Percentiles rank a stretch among this genome's conserved stretches.
Conservation (phyloP, 2,113 vertebrate species). For the Cyprinodon tularosa region DNA sequence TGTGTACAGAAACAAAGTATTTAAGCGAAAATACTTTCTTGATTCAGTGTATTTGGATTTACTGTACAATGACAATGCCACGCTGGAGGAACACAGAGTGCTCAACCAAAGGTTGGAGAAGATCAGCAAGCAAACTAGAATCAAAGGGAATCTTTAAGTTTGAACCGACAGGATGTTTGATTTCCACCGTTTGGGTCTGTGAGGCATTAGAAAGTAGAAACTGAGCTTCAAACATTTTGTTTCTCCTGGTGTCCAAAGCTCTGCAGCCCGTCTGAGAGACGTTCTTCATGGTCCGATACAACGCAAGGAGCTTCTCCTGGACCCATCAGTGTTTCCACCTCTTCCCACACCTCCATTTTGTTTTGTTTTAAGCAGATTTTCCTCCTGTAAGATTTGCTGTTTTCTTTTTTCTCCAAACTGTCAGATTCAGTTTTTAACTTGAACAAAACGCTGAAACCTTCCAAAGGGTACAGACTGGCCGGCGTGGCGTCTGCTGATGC, state of each 20-base stretch:
- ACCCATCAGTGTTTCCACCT: background rate
- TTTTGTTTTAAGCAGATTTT: conserved; percentile 23
- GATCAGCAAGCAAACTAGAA: background rate
- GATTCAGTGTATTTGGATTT: background rate
- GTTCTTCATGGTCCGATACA: conserved; percentile 51
- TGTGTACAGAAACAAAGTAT: too few relatives aligned
- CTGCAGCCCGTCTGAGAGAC: conserved; percentile 58
- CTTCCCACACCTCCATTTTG: background rate
- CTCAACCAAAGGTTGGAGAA: background rate
- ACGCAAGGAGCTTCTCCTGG: conserved; percentile 53
- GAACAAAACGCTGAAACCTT: conserved; percentile 67
- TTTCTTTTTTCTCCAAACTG: conserved; percentile 21
- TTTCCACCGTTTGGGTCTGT: conserved; percentile 8
- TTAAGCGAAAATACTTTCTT: too few relatives aligned
- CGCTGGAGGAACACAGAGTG: conserved; percentile 16
- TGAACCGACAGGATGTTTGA: conserved; percentile 8
- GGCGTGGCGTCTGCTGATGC: conserved; percentile 14
- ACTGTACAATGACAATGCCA: conserved; percentile 39
- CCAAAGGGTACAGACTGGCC: conserved; percentile 48
- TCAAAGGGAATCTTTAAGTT: conserved; percentile 7
- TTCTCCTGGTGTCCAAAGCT: too few relatives aligned
- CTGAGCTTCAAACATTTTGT: conserved; percentile 19
- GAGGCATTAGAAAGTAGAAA: conserved; percentile 17
- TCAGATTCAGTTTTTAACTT: conserved; percentile 46
- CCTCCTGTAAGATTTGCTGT: conserved; percentile 65